These are phyloP conservation scores for Glyphotaelius pellucidus DNA, from an alignment of 2,888 invertebrate species.

Conservation along the genomic window DNA sequence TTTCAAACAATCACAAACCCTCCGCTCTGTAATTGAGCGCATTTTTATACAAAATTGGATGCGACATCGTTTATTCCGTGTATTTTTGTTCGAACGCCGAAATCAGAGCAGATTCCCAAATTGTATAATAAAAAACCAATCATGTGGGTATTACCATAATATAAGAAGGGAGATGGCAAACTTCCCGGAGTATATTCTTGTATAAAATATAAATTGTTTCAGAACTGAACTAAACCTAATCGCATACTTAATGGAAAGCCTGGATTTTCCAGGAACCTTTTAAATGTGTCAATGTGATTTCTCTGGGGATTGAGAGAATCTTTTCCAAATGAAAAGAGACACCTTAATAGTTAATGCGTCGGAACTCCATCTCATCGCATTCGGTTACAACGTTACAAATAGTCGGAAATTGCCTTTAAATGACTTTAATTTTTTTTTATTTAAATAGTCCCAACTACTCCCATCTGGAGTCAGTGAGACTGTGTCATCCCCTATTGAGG, in stretches of 20 bases:
- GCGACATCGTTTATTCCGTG: background rate
- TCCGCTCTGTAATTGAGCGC: background rate
- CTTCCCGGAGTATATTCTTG: constrained; percentile 20
- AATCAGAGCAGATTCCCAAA: constrained; percentile 9
- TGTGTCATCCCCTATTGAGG: no score
- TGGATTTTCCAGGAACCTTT: constrained; percentile 39
- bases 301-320: constrained; percentile 19
- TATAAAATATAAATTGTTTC: constrained; percentile 51
- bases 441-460: no score
- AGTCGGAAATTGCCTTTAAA: background rate
- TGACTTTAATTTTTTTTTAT: background rate
- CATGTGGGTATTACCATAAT: constrained; percentile 43
- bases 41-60: background rate
- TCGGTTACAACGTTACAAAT: background rate
- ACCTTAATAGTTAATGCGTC: constrained; percentile 9
- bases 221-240: constrained; percentile 44
- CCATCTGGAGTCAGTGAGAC: no score
- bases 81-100: background rate
- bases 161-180: background rate
- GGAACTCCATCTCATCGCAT: background rate
- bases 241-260: constrained; percentile 44
- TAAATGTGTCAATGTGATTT: constrained; percentile 52
- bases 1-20: background rate
- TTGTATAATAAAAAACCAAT: constrained; percentile 36
- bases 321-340: constrained; percentile 30